A percentile compares a stretch with the other conserved stretches of the same genome.
Conservation (phyloP, 2,113 vertebrate species). For the Dasyornis broadbenti region DNA sequence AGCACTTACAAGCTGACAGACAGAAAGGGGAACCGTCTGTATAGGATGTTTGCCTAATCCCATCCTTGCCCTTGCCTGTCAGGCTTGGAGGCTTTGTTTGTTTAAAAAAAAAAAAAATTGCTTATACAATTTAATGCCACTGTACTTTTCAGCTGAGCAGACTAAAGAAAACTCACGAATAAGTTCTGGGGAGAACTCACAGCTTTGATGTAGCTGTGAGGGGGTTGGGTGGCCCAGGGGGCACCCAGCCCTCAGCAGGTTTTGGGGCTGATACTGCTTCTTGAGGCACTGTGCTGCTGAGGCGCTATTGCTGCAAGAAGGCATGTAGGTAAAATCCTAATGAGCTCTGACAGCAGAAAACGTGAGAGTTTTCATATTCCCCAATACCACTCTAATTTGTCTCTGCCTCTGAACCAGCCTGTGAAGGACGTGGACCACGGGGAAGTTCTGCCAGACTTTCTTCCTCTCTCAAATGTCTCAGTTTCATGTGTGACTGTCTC, state of each 20-base stretch:
- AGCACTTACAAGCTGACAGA: conserved; percentile 55
- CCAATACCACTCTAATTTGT: background rate
- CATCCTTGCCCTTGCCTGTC: conserved; percentile 25
- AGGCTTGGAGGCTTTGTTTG: conserved; percentile 14
- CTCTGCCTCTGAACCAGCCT: background rate
- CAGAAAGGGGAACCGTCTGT: conserved; percentile 44
- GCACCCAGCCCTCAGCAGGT: background rate
- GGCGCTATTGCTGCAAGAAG: background rate
- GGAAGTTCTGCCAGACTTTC: background rate
- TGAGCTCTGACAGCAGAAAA: background rate
- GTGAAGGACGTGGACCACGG: too few species aligned
- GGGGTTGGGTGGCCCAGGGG: background rate
- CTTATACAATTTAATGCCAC: background rate
- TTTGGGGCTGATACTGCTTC: background rate
- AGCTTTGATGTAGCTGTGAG: background rate
- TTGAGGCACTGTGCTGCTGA: background rate
- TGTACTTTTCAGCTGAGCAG: background rate
- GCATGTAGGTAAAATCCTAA: background rate
- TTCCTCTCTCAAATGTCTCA: background rate
- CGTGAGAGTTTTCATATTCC: background rate
- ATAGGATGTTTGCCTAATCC: conserved; percentile 58
- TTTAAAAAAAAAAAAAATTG: background rate
- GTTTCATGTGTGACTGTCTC: background rate
- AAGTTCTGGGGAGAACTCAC: background rate
- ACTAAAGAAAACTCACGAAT: background rate